These are phyloP conservation scores for Eretmocerus hayati DNA, from an alignment of 2,888 invertebrate species.

Conservation along the genomic window DNA sequence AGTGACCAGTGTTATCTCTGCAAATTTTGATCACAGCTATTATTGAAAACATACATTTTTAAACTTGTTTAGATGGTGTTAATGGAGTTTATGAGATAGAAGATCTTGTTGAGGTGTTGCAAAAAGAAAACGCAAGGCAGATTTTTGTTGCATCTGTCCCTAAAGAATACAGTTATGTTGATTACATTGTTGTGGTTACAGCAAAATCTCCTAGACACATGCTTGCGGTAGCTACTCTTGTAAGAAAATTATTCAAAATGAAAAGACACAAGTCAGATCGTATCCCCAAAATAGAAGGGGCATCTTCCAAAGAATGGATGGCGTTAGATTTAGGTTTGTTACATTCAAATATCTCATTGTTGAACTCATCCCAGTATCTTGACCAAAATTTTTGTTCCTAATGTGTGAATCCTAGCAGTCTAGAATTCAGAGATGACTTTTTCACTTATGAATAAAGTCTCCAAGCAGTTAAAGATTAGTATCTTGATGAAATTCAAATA, in stretches of 20 bases:
- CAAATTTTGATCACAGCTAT: not conserved
- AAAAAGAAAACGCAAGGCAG: conserved; percentile 69
- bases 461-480: not conserved
- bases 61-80: conserved; percentile 59
- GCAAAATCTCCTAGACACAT: conserved; percentile 70
- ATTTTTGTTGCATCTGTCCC: conserved; percentile 77
- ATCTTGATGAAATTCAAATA: not conserved
- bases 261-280: conserved; percentile 59
- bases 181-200: conserved; percentile 76
- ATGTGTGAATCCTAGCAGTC: not conserved
- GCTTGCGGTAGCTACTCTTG: conserved; percentile 65
- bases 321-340: conserved; percentile 90
- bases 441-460: not conserved
- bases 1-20: not conserved
- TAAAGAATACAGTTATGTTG: conserved; percentile 67
- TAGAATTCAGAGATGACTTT: not conserved
- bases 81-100: conserved; percentile 84
- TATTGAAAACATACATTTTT: not conserved
- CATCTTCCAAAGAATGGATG: conserved; percentile 72
- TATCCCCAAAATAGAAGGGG: conserved; percentile 73
- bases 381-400: too few relatives aligned
- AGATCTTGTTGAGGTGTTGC: conserved; percentile 70
- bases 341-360: conserved; percentile 26
- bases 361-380: too few relatives aligned
- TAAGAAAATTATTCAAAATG: conserved; percentile 68